Evolutionary conservation across 2,113 vertebrate genomes (phyloP), one percentile per base, ranked within the genome.

Genomic region (Paraplagusia blochii): DNA sequence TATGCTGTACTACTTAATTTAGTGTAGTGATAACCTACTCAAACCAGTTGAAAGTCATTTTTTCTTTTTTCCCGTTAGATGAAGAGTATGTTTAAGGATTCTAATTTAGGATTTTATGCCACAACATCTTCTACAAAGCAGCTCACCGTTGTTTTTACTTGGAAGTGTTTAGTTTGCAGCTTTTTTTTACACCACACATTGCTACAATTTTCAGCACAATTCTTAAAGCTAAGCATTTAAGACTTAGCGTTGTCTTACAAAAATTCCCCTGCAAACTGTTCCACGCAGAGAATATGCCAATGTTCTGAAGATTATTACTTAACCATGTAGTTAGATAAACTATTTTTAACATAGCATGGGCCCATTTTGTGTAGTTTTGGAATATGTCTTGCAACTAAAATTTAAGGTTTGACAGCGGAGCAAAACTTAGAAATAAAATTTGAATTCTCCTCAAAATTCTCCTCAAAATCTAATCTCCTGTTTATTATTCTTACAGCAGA

Each of bases 401-500:
- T 29, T 29, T 29, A 4, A 29, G 6, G 22, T 29, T 29, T 29
- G 6, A 29, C 22, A 29, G 22, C 2, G 22, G 22, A 29, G 22
- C 22, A 29, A 6, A 29, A 29, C 6, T 29, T 29, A 29, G 22
- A 29, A 29, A 6, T 29, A 29, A 29, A 29, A 29, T 29, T 29
- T 29, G 22, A 29, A 29, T 29, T 29, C 3, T 51, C 4, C 11
- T 65, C 4, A 44, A 18, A 62, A 40, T 12, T 4, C 11, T 40
- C 12, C 4, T 40, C 4, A 43, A 9, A 63, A 65, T 11, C 40
- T n/a, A 52, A 44, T 65, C 11, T 53, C 0, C 68, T 64, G 71
- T 74, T 70, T 60, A 47, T 12, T 69, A 38, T 49, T 48, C 13
- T 46, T 50, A 73, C 79, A 90, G 87, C 33, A 58, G n/a, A 66